Conservation (phyloP, 2,113 vertebrate species). For the Dunckerocampus dactyliophorus region DNA sequence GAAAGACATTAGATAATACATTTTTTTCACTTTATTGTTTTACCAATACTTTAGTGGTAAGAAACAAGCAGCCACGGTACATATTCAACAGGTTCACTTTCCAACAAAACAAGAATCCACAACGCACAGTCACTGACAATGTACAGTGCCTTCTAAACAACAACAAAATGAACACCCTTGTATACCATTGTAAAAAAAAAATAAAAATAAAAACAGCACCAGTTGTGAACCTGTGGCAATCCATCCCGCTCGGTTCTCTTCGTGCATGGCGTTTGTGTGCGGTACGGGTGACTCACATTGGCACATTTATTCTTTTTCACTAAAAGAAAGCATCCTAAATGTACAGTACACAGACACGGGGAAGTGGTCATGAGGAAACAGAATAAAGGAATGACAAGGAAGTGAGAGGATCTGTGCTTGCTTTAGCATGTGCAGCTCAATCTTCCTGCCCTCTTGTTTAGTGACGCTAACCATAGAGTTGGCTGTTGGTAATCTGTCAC, state of each 20-base stretch:
- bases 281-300: conserved; percentile 58
- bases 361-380: conserved; percentile 52
- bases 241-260: conserved; percentile 45
- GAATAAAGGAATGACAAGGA: conserved; percentile 60
- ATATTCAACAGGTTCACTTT: conserved; percentile 69
- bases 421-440: conserved; percentile 63
- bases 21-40: conserved; percentile 53
- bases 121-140: conserved; percentile 64
- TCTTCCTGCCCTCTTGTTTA: conserved; percentile 43
- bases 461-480: not conserved
- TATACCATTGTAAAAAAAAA: conserved; percentile 34
- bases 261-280: conserved; percentile 51
- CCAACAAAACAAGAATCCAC: conserved; percentile 69
- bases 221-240: conserved; percentile 49
- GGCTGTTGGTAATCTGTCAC: not conserved
- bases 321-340: conserved; percentile 45
- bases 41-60: conserved; percentile 64
- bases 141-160: conserved; percentile 66
- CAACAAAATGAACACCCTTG: conserved; percentile 36
- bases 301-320: conserved; percentile 58
- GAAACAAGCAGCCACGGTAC: conserved; percentile 72
- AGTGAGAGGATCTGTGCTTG: conserved; percentile 37
- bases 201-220: conserved; percentile 59
- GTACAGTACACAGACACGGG: conserved; percentile 48
- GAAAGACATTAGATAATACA: not conserved